Evolutionary conservation across 2,113 vertebrate genomes (phyloP).

Genomic region (Cebidichthys violaceus): DNA sequence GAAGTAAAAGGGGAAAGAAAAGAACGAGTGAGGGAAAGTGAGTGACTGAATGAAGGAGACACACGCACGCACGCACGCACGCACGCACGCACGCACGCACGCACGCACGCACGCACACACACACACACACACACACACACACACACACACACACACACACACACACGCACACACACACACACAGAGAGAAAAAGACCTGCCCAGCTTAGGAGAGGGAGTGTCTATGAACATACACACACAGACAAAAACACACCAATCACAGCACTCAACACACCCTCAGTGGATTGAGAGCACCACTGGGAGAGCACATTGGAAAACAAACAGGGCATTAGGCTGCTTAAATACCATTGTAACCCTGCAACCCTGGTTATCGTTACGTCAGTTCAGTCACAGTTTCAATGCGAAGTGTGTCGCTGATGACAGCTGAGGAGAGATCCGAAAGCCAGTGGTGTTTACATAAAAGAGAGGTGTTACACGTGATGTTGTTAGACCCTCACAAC

Average conservation of each 20-base stretch:
- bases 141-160: constrained; percentile 7
- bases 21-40: constrained; percentile 68
- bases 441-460: constrained; percentile 16
- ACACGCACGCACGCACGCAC: constrained; percentile 20
- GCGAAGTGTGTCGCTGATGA: constrained; percentile 51
- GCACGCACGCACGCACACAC: constrained; percentile 9
- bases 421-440: constrained; percentile 46
- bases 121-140: constrained; percentile 13
- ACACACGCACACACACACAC: constrained; percentile 16
- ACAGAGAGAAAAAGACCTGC: constrained; percentile 47
- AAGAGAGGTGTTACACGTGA: constrained; percentile 23
- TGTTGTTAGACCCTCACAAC: constrained; percentile 4
- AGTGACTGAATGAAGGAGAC: constrained; percentile 58
- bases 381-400: constrained; percentile 44
- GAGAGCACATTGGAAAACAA: constrained; percentile 76
- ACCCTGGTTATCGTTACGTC: constrained; percentile 64
- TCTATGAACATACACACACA: constrained; percentile 52
- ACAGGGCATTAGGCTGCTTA: constrained; percentile 75
- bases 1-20: constrained; percentile 69
- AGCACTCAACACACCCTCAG: constrained; percentile 66
- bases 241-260: constrained; percentile 68
- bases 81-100: constrained; percentile 11
- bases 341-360: constrained; percentile 61
- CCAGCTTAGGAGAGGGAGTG: constrained; percentile 63
- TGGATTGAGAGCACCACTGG: constrained; percentile 60